These are phyloP conservation scores for Gadus macrocephalus DNA, from an alignment of 2,113 vertebrate species.

Conservation along the genomic window DNA sequence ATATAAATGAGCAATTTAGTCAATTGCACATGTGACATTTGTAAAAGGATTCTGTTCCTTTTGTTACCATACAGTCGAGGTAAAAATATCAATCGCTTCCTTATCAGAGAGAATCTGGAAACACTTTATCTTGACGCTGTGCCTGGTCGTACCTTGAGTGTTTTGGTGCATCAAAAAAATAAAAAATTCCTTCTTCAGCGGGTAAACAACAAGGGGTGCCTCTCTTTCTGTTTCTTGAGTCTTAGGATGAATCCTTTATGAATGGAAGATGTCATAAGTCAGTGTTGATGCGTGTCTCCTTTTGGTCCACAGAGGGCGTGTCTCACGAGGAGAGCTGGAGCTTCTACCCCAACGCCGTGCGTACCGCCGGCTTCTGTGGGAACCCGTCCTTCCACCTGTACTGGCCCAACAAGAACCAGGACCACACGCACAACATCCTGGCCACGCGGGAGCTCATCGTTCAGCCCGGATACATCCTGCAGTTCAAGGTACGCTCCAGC, in stretches of 20 bases:
- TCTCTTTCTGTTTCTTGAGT: too few species aligned
- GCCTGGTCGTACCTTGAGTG: not conserved
- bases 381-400: constrained; percentile 99
- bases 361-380: constrained; percentile 95
- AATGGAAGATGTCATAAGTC: too few species aligned
- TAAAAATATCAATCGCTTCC: too few species aligned
- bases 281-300: not conserved
- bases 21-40: too few species aligned
- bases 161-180: not conserved
- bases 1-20: too few species aligned
- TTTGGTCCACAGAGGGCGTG: constrained; percentile 77
- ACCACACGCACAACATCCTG: constrained; percentile 90
- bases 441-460: constrained; percentile 95
- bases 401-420: constrained; percentile 97
- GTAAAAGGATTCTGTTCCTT: too few species aligned
- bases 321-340: constrained; percentile 98
- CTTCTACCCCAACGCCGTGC: constrained; percentile 96
- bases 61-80: too few species aligned
- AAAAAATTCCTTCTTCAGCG: too few species aligned
- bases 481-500: constrained; percentile 84
- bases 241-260: not conserved
- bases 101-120: too few species aligned
- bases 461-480: constrained; percentile 95
- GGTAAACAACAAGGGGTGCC: not conserved
- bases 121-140: too few species aligned